These are phyloP conservation scores for Cettia cetti DNA, from an alignment of 2,113 vertebrate genomes.

Conservation along the genomic window DNA sequence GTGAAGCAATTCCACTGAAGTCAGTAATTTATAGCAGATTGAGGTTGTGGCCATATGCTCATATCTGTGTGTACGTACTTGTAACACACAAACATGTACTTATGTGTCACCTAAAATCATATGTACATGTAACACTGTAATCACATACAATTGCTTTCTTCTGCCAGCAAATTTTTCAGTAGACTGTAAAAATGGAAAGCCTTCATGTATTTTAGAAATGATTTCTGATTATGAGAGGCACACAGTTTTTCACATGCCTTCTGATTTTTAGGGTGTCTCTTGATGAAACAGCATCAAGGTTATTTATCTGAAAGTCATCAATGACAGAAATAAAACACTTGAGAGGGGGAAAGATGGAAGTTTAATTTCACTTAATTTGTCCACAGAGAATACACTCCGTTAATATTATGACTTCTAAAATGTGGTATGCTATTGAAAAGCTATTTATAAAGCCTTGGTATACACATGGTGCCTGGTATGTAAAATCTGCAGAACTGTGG, in stretches of 20 bases:
- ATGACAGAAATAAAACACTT: not conserved
- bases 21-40: not conserved
- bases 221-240: not conserved
- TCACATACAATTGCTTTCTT: not conserved
- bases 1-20: not conserved
- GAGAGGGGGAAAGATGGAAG: not conserved
- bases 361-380: not conserved
- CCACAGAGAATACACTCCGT: not conserved
- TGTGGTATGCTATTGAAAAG: not conserved
- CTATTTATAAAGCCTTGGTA: not conserved
- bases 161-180: not conserved
- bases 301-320: not conserved
- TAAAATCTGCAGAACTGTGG: not conserved
- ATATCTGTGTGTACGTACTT: not conserved
- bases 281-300: not conserved
- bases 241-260: not conserved
- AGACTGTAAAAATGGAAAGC: not conserved
- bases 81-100: not conserved
- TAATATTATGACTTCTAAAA: slow-evolving; percentile 30
- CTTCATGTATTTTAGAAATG: not conserved
- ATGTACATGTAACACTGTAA: not conserved
- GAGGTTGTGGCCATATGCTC: not conserved
- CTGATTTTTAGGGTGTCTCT: not conserved
- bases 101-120: not conserved
- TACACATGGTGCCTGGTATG: not conserved